Conservation (phyloP, 2,113 vertebrate genomes). For the Alexandromys fortis region DNA sequence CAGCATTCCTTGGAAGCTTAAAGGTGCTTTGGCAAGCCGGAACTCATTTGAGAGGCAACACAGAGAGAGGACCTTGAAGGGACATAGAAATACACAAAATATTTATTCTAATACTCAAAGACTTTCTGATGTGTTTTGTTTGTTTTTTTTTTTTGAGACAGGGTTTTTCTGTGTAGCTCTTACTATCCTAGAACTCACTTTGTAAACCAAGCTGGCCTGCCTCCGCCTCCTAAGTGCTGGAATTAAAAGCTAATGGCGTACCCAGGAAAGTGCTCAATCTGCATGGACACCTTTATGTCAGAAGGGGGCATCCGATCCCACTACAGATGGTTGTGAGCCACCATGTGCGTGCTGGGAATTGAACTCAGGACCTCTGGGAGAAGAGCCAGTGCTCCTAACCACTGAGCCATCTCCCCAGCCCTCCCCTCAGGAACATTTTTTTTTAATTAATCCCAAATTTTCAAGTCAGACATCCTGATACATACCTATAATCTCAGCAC, state of each 20-base stretch:
- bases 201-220: not conserved
- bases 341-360: too few species aligned
- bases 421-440: not conserved
- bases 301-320: too few species aligned
- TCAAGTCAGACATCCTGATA: not conserved
- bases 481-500: not conserved
- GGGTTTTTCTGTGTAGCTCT: not conserved
- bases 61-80: fast-evolving
- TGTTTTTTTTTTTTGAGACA: not conserved
- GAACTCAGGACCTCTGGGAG: too few species aligned
- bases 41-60: not conserved
- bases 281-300: too few species aligned
- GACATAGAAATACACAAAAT: not conserved
- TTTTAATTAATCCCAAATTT: not conserved
- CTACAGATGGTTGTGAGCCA: too few species aligned
- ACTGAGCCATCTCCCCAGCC: too few species aligned
- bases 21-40: not conserved
- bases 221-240: not conserved
- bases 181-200: not conserved
- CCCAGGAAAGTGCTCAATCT: too few species aligned
- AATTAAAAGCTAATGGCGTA: not conserved
- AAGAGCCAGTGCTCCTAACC: too few species aligned
- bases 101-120: not conserved
- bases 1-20: not conserved
- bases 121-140: too few species aligned